Evolutionary conservation across 2,888 invertebrate genomes (phyloP), one percentile per base, ranked within the genome.

Genomic region (Physocephala rufipes): DNA sequence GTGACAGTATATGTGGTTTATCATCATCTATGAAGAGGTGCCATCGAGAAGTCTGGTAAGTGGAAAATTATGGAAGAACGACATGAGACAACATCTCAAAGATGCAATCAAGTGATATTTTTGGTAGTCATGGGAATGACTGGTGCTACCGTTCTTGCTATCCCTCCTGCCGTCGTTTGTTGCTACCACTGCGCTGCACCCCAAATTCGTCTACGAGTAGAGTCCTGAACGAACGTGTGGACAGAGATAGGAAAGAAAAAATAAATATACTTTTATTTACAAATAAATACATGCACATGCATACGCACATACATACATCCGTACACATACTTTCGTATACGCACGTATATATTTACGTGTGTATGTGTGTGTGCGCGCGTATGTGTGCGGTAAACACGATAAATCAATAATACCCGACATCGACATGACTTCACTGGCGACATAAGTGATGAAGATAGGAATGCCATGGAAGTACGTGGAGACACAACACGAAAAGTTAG

Each of bases 21-120:
- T 36, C 36, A 7, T 7, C 9, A 9, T 36, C 9, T 36, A 9
- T 7, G 36, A 36, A 9, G 28, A 65, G 49, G 51, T 65, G 28
- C 51, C 53, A 47, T 2, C 13, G 43, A 43, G 62, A 21, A 30
- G 66, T 55, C 51, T 43, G 45, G 21, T 7, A 30, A 63, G 63
- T 63, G 47, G 49, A 66, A 53, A 55, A 66, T 66, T 53, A 66
- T 51, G 53, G 55, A 66, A 53, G 53, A 55, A 53, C 55, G 66
- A 65, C 51, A 65, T 30, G 30, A 36, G 30, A 65, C 30, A 53
- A 12, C 51, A 43, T 53, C 43, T 66, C 66, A 55, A 66, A 43
- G 43, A 43, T 53, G 53, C 53, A 66, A n/a, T 55, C 66, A 53
- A 66, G 53, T 43, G 55, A 13, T 53, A 53, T 36, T 53, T 36